Percentiles rank a stretch among this genome's conserved stretches.
These are phyloP conservation scores for Megaceryle alcyon DNA, from an alignment of 2,797 vertebrate species.

Conservation along the genomic window DNA sequence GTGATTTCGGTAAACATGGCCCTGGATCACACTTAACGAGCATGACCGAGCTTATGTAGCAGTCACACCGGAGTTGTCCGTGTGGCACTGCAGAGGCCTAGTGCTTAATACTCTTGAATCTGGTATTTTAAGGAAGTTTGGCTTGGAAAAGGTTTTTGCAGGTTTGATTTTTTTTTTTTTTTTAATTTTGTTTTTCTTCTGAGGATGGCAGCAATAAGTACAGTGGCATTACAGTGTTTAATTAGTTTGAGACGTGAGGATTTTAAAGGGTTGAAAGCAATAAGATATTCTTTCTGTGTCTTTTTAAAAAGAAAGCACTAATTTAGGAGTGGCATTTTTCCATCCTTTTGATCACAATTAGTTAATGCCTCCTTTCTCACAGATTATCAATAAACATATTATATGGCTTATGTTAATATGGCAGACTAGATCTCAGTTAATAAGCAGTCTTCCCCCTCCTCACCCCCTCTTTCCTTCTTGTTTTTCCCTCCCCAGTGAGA, in stretches of 20 bases:
- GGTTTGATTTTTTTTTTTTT: not conserved
- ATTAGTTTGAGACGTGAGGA: not conserved
- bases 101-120: not conserved
- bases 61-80: not conserved
- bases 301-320: not conserved
- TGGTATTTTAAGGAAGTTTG: not conserved
- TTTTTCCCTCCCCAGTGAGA: not conserved
- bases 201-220: not conserved
- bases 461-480: not conserved
- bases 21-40: not conserved
- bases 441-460: rapidly evolving
- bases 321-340: not conserved
- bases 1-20: not conserved
- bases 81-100: not conserved
- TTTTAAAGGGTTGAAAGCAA: not conserved
- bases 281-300: rapidly evolving
- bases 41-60: not conserved
- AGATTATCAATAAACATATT: not conserved
- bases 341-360: not conserved
- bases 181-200: not conserved
- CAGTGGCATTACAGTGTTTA: rapidly evolving
- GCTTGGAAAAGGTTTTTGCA: not conserved
- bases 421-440: not conserved
- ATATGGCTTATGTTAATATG: not conserved
- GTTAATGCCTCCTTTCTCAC: not conserved